Conservation (phyloP, 2,888 invertebrate genomes). For the Acleris literana region DNA sequence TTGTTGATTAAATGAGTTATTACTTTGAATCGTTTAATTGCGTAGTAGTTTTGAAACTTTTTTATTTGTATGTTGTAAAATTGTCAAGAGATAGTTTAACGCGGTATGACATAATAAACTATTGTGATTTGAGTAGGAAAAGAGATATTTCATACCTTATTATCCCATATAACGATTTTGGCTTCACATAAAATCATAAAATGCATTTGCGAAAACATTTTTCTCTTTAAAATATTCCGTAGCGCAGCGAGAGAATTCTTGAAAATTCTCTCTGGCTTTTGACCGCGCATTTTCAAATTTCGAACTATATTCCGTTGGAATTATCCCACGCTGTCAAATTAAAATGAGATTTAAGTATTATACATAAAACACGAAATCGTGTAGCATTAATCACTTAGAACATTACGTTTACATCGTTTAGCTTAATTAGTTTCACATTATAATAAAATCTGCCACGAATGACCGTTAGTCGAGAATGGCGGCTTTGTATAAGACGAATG, state of each 20-base stretch:
- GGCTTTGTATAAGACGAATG: slow-evolving; percentile 43
- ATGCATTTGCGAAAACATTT: slow-evolving; percentile 17
- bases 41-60: too few relatives aligned
- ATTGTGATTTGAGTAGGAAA: not conserved
- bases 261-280: slow-evolving; percentile 11
- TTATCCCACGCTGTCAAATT: slow-evolving; percentile 28
- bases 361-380: not conserved
- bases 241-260: slow-evolving; percentile 20
- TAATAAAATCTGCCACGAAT: slow-evolving; percentile 21
- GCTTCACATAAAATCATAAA: slow-evolving; percentile 17
- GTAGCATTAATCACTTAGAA: slow-evolving; percentile 7
- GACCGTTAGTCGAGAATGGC: slow-evolving; percentile 16
- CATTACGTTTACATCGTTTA: slow-evolving; percentile 5
- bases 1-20: too few relatives aligned
- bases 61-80: too few relatives aligned
- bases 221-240: slow-evolving; percentile 23
- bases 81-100: too few relatives aligned
- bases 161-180: not conserved
- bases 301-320: slow-evolving; percentile 16
- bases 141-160: not conserved
- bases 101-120: too few relatives aligned
- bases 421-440: slow-evolving; percentile 12
- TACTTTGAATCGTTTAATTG: too few relatives aligned
- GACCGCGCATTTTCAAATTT: slow-evolving; percentile 12
- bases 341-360: slow-evolving; percentile 12